A percentile compares a stretch with the other conserved stretches of the same genome.
phyloP scores from a whole-genome alignment of 2,888 invertebrate species.

The Lobophora halterata region DNA sequence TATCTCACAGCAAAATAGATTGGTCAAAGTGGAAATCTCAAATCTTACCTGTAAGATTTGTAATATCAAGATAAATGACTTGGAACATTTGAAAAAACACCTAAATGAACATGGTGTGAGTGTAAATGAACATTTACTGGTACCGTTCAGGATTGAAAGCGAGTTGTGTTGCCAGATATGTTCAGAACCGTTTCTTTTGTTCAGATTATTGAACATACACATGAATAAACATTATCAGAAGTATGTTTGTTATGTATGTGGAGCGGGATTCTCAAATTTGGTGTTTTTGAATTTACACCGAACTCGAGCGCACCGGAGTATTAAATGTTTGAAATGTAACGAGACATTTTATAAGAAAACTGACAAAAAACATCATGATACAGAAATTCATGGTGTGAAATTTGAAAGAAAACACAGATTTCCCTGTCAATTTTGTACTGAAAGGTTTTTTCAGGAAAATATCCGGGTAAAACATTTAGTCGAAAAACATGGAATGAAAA shows the following conservation, averaged over 20 bases:
- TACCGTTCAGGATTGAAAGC: constrained; percentile 58
- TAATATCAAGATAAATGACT: constrained; percentile 29
- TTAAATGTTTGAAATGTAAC: constrained; percentile 50
- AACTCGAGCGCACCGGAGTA: constrained; percentile 47
- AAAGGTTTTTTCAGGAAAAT: constrained; percentile 58
- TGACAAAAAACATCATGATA: constrained; percentile 39
- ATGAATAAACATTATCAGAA: constrained; percentile 68
- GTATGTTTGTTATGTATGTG: constrained; percentile 66
- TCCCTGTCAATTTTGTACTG: constrained; percentile 53
- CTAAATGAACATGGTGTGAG: constrained; percentile 44
- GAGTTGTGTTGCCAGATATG: constrained; percentile 61
- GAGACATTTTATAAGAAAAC: constrained; percentile 39
- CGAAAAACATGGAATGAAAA: constrained; percentile 49
- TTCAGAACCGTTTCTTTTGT: constrained; percentile 46
- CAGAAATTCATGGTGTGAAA: constrained; percentile 30
- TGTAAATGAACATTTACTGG: constrained; percentile 53
- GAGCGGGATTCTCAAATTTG: constrained; percentile 60
- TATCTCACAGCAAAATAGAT: constrained; percentile 57
- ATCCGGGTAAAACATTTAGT: constrained; percentile 48
- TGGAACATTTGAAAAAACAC: constrained; percentile 46
- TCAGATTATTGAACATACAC: constrained; percentile 62
- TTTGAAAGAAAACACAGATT: constrained; percentile 49
- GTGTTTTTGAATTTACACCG: constrained; percentile 63
- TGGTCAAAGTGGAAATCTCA: constrained; percentile 66
- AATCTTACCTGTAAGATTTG: constrained; percentile 57